Percentiles rank a stretch among this genome's conserved stretches.
phyloP scores from a whole-genome alignment of 2,797 vertebrate species.

The Bovichtus variegatus region DNA sequence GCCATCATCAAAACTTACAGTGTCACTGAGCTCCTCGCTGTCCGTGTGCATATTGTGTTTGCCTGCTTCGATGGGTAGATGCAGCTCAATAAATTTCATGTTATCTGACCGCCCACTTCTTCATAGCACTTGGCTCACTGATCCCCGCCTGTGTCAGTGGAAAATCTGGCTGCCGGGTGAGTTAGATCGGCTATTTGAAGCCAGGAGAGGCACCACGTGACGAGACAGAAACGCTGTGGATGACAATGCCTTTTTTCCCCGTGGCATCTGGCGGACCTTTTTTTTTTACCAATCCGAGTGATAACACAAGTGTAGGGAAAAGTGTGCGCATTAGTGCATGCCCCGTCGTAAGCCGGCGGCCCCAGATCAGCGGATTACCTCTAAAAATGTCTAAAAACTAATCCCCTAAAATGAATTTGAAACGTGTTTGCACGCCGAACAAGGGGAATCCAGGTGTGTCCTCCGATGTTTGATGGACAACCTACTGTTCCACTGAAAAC shows the following conservation, averaged over 20 bases:
- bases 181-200: constrained; percentile 83
- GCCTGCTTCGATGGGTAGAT: constrained; percentile 80
- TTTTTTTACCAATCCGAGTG: constrained; percentile 44
- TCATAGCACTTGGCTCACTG: constrained; percentile 85
- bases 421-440: constrained; percentile 28
- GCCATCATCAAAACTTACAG: constrained; percentile 75
- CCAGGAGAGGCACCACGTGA: constrained; percentile 81
- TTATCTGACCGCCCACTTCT: constrained; percentile 86
- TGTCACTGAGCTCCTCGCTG: constrained; percentile 82
- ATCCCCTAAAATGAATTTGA: constrained; percentile 62
- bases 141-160: constrained; percentile 82
- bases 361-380: constrained; percentile 71
- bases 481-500: background rate
- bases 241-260: constrained; percentile 65
- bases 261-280: constrained; percentile 64
- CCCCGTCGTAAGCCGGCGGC: constrained; percentile 35
- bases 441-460: constrained; percentile 25
- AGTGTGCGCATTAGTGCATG: constrained; percentile 23
- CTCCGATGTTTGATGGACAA: background rate
- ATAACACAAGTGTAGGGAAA: constrained; percentile 46
- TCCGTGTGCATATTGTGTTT: constrained; percentile 86
- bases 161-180: constrained; percentile 81
- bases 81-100: constrained; percentile 85
- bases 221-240: constrained; percentile 67
- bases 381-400: constrained; percentile 65